A percentile compares a stretch with the other conserved stretches of the same genome.
phyloP scores from a whole-genome alignment of 2,797 vertebrate species.

The Argya squamiceps region DNA sequence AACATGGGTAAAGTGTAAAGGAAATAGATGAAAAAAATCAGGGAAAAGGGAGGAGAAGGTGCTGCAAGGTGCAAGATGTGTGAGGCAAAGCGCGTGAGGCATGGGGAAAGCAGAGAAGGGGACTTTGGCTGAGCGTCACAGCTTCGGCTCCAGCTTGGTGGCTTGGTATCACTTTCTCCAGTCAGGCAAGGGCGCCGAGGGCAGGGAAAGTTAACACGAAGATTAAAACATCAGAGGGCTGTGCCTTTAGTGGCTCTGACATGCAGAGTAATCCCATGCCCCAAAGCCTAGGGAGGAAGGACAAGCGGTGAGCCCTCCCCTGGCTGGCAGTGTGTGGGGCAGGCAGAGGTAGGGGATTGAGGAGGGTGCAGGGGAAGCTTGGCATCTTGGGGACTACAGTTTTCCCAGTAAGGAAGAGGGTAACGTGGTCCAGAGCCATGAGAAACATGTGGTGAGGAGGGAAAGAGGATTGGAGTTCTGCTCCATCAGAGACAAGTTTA shows the following conservation, averaged over 20 bases:
- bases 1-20: neutral
- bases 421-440: neutral
- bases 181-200: conserved; percentile 58
- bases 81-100: neutral
- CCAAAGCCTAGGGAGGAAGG: conserved; percentile 62
- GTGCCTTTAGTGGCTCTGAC: conserved; percentile 73
- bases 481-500: neutral
- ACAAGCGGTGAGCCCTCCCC: conserved; percentile 29
- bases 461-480: neutral
- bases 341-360: conserved; percentile 17
- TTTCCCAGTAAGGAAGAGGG: fast-evolving
- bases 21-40: neutral
- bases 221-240: conserved; percentile 77
- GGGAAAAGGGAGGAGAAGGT: neutral
- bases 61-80: neutral
- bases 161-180: conserved; percentile 67
- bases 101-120: neutral
- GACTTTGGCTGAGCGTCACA: neutral
- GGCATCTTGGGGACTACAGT: fast-evolving
- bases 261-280: conserved; percentile 76
- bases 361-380: fast-evolving
- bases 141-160: neutral
- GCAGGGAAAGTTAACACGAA: conserved; percentile 71
- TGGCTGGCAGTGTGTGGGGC: conserved; percentile 17
- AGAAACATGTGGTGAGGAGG: neutral